Evolutionary conservation across 2,888 invertebrate genomes (phyloP).

Genomic region (Nymphalis urticae): DNA sequence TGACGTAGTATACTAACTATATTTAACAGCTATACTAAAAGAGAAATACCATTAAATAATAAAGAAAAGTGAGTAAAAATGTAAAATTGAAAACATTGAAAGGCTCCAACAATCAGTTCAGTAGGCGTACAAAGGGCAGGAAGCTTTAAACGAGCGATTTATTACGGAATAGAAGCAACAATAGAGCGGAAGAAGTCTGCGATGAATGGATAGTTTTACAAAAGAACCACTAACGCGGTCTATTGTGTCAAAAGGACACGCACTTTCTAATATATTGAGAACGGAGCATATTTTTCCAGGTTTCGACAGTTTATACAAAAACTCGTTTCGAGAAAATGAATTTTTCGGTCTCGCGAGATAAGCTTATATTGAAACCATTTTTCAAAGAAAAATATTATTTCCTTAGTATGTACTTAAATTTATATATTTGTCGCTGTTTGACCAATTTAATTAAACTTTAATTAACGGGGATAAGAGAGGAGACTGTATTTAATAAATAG

Average conservation of each 20-base stretch:
- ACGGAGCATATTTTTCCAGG: conserved; percentile 17
- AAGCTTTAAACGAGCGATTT: conserved; percentile 24
- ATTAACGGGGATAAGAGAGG: no score
- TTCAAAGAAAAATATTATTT: not conserved
- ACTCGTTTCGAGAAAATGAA: not conserved
- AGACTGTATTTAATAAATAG: no score
- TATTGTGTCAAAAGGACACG: conserved; percentile 31
- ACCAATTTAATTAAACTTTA: no score
- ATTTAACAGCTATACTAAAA: not conserved
- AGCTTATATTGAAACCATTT: not conserved
- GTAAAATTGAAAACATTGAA: conserved; percentile 14
- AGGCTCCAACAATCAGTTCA: conserved; percentile 19
- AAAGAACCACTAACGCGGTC: conserved; percentile 39
- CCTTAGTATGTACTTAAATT: no score
- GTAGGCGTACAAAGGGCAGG: conserved; percentile 15
- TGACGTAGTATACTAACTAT: no score
- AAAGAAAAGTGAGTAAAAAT: not conserved
- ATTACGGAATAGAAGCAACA: conserved; percentile 33
- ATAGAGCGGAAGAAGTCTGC: conserved; percentile 41
- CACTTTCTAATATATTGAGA: conserved; percentile 31
- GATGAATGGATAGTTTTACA: conserved; percentile 46
- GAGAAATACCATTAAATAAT: not conserved
- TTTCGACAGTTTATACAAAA: not conserved
- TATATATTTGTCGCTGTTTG: no score
- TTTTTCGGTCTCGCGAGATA: not conserved